Evolutionary conservation across 2,113 vertebrate genomes (phyloP).

Genomic region (Poecile atricapillus): DNA sequence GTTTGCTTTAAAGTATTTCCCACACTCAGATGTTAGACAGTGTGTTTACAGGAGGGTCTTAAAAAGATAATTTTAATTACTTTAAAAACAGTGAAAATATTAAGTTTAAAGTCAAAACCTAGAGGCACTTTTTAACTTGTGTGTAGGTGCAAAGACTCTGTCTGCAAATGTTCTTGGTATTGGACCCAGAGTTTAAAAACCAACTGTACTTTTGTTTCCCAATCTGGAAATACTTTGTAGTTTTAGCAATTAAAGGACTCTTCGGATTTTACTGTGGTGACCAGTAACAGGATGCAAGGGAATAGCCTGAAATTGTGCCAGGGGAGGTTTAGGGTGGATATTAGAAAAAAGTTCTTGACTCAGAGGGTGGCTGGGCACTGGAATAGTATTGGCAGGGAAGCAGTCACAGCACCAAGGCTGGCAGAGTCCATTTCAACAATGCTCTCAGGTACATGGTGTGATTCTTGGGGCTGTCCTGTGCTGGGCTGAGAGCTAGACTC

Average conservation of each 20-base stretch:
- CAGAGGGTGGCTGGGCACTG: background rate
- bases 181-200: background rate
- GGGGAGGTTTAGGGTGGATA: background rate
- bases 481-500: background rate
- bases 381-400: background rate
- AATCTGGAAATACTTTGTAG: background rate
- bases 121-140: background rate
- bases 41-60: background rate
- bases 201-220: background rate
- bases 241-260: background rate
- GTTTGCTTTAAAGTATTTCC: constrained; percentile 24
- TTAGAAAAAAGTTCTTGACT: background rate
- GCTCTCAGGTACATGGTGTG: background rate
- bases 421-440: background rate
- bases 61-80: background rate
- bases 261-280: background rate
- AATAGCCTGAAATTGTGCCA: background rate
- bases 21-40: background rate
- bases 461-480: background rate
- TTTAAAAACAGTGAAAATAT: background rate
- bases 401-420: background rate
- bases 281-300: background rate
- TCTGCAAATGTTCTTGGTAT: background rate
- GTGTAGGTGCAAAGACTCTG: background rate
- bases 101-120: background rate